A percentile compares a stretch with the other conserved stretches of the same genome.
Conservation (phyloP, 2,113 vertebrate genomes). For the Pheucticus melanocephalus region DNA sequence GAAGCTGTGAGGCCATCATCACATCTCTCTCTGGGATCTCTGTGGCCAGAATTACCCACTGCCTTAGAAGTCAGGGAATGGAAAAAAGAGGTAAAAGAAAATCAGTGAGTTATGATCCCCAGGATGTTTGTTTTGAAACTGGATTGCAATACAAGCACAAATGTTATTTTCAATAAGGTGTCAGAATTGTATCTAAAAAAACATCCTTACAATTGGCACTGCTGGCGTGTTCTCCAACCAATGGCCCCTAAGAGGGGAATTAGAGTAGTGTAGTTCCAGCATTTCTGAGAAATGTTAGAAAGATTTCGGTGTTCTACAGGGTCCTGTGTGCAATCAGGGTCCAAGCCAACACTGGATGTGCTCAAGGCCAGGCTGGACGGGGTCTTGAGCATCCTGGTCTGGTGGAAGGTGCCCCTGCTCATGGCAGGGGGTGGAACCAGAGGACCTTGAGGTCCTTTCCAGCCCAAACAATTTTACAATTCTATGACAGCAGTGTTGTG, state of each 20-base stretch:
- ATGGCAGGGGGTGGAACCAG: background rate
- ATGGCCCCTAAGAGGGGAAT: rapidly evolving
- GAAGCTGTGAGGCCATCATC: background rate
- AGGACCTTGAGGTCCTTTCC: background rate
- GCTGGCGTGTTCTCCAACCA: background rate
- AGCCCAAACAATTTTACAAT: background rate
- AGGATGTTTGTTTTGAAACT: background rate
- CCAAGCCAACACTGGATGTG: background rate
- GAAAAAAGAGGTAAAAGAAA: background rate
- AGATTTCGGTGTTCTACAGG: background rate
- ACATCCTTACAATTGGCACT: background rate
- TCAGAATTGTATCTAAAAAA: background rate
- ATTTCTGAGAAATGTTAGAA: background rate
- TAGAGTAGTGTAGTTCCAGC: background rate
- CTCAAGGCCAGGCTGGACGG: background rate
- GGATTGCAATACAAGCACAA: background rate
- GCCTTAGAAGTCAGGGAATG: background rate
- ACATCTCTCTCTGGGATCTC: background rate
- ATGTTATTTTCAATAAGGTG: background rate
- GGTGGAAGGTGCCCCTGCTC: background rate
- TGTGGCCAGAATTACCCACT: background rate
- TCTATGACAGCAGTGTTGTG: background rate
- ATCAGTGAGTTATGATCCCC: background rate
- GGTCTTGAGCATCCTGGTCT: background rate
- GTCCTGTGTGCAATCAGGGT: background rate